Evolutionary conservation across 2,797 vertebrate species (phyloP).

Genomic region (Dendrocincla tyrannina): DNA sequence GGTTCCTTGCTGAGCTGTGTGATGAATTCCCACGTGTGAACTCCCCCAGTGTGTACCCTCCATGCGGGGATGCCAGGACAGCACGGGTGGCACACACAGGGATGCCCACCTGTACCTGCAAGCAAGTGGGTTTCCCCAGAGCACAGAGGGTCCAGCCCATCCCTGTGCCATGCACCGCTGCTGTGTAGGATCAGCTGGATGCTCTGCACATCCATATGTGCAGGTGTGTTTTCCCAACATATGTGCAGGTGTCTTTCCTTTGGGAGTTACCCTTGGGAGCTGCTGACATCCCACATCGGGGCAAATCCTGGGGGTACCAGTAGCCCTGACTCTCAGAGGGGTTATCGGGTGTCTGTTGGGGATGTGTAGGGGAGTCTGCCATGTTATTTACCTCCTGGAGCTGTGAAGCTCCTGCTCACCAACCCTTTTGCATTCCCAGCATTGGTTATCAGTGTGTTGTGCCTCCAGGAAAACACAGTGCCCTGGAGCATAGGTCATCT

Average conservation of each 20-base stretch:
- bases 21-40: background rate
- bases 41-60: background rate
- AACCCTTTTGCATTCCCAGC: fast-evolving
- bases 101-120: background rate
- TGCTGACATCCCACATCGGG: background rate
- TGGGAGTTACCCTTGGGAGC: background rate
- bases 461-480: background rate
- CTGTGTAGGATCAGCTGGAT: background rate
- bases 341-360: too few species aligned
- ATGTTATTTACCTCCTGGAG: background rate
- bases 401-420: background rate
- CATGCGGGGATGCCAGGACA: fast-evolving
- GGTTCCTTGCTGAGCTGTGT: background rate
- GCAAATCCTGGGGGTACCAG: background rate
- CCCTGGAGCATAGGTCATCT: background rate
- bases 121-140: background rate
- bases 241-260: background rate
- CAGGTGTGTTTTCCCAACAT: fast-evolving
- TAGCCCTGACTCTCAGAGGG: background rate
- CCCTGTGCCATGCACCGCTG: fast-evolving
- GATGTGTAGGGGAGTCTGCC: fast-evolving
- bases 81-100: background rate
- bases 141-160: fast-evolving
- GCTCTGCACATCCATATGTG: fast-evolving
- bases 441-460: fast-evolving